Evolutionary conservation across 2,797 vertebrate genomes (phyloP), one percentile per base, ranked within the genome.

Genomic region (Sphenopsis melanotis): DNA sequence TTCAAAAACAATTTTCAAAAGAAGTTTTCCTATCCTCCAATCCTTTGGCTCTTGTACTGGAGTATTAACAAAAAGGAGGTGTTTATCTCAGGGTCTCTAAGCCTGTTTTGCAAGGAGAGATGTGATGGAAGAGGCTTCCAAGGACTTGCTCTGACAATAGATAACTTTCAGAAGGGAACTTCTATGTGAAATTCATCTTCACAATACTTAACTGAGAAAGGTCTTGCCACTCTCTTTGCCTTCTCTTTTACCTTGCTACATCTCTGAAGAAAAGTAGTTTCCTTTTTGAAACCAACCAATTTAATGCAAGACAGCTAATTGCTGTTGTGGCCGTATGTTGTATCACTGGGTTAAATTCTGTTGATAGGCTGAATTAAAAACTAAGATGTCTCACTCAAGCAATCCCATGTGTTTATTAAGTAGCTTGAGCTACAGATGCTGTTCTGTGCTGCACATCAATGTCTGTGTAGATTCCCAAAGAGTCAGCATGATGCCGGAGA

Each of bases 1-100:
- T 93, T 85, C 21, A 84, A 60, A 93, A 92, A 34, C 24, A 52
- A 27, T 17, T 79, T 87, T 85, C 22, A 39, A 71, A 94, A 70
- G 23, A 15, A 41, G 19, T 30, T 61, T 30, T 32, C 13, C 29
- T 15, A 6, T 30, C 59, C 20, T 41, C 20, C 29, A 32, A 6
- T 61, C 29, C 13, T 41, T 41, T 41, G 41, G 41, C 16, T 41
- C 41, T 16, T 41, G 39, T 41, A 41, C 17, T 41, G 16, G 16
- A 42, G 12, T 64, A 77, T 70, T 71, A 72, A 37, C 47, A 70
- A 41, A 88, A 84, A 65, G 5, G 49, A 81, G 32, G 30, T 18
- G 2, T 42, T 75, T 84, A 3, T 60, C 37, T 80, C 27, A n/a
- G n/a, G 14, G 15, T 37, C 49, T 74, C 13, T 63, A 41, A 80